These are phyloP conservation scores for Paralvinella palmiformis DNA, from an alignment of 1,140 invertebrate genomes.

Conservation along the genomic window DNA sequence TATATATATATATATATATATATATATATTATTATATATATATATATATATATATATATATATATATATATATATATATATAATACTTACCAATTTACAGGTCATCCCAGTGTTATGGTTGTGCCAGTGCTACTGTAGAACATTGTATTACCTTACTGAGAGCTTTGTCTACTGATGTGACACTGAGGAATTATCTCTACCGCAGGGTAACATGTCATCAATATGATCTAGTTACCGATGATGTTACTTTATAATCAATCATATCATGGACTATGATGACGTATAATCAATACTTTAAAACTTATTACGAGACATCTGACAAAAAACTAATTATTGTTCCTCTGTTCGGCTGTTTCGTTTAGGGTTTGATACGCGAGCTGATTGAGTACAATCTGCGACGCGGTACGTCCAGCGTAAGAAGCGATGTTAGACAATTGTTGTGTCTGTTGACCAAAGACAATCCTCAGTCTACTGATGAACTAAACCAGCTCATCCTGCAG, in stretches of 20 bases:
- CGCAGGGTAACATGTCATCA: slow-evolving; percentile 50
- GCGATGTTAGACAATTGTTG: slow-evolving; percentile 64
- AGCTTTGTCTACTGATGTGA: slow-evolving; percentile 78
- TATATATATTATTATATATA: no score
- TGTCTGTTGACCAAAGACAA: slow-evolving; percentile 89
- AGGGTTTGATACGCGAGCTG: slow-evolving; percentile 83
- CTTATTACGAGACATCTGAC: no score
- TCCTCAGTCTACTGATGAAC: slow-evolving; percentile 74
- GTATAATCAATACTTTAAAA: no score
- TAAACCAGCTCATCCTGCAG: slow-evolving; percentile 74
- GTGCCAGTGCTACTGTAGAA: slow-evolving; percentile 67
- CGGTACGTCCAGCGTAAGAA: slow-evolving; percentile 59
- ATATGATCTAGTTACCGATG: no score
- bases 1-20: no score
- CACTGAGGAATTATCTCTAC: slow-evolving; percentile 72
- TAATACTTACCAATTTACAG: slow-evolving; percentile 20
- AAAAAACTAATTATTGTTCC: no score
- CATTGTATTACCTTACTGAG: slow-evolving; percentile 87
- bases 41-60: no score
- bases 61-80: no score
- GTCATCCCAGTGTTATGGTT: slow-evolving; percentile 52
- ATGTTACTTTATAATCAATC: no score
- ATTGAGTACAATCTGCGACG: slow-evolving; percentile 77
- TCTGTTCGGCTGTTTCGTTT: no score
- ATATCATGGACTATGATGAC: no score